These are phyloP conservation scores for Microplitis manilae DNA, from an alignment of 2,888 invertebrate species.

Conservation along the genomic window DNA sequence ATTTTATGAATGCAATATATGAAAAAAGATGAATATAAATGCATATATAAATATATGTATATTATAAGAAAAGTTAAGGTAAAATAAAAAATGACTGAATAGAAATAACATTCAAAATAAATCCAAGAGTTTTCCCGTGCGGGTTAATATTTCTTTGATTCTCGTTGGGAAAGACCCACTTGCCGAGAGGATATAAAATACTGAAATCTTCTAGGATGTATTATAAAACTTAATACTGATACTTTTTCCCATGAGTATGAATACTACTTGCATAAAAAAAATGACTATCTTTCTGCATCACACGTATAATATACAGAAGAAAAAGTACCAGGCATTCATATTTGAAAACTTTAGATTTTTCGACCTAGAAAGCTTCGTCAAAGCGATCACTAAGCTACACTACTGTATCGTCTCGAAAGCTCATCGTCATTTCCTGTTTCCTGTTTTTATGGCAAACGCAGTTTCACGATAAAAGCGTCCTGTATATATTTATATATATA, in stretches of 20 bases:
- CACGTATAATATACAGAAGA: not conserved
- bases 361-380: constrained; percentile 51
- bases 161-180: not conserved
- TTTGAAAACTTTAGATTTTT: constrained; percentile 23
- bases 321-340: constrained; percentile 12
- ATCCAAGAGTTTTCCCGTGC: not conserved
- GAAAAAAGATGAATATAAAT: not conserved
- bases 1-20: not conserved
- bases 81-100: not conserved
- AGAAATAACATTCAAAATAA: not conserved
- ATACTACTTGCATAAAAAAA: not conserved
- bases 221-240: not conserved
- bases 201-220: not conserved
- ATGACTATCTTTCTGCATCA: not conserved
- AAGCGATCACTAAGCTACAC: constrained; percentile 46
- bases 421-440: constrained; percentile 55
- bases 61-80: not conserved
- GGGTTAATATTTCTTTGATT: not conserved
- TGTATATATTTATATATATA: constrained; percentile 5
- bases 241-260: not conserved
- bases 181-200: not conserved
- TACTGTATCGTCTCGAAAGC: constrained; percentile 43
- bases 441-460: constrained; percentile 51
- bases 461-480: constrained; percentile 42
- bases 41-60: not conserved